A percentile compares a stretch with the other conserved stretches of the same genome.
Conservation (phyloP, 2,888 invertebrate species). For the Sesamia inferens region DNA sequence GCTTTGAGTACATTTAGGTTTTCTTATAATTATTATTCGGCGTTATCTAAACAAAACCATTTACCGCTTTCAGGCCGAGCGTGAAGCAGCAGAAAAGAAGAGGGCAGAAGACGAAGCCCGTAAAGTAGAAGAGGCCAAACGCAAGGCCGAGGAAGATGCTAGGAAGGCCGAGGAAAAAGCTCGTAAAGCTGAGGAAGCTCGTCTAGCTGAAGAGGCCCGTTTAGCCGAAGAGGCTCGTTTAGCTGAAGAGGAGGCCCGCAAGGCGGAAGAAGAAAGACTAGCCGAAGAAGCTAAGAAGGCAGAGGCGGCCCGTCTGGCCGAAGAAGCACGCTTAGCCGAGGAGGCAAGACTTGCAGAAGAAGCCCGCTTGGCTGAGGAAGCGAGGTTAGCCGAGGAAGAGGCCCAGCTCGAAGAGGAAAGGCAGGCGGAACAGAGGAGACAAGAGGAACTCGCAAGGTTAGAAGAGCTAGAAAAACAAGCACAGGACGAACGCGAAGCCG, state of each 20-base stretch:
- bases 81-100: constrained; percentile 85
- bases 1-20: not conserved
- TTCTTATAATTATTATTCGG: not conserved
- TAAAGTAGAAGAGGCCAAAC: constrained; percentile 87
- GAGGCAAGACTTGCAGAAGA: constrained; percentile 87
- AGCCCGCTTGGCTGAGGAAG: constrained; percentile 84
- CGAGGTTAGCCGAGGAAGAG: constrained; percentile 84
- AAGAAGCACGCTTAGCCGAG: constrained; percentile 83
- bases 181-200: constrained; percentile 84
- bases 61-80: constrained; percentile 74
- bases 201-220: constrained; percentile 83
- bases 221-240: constrained; percentile 74
- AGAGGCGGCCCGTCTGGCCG: constrained; percentile 83
- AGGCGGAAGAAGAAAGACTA: constrained; percentile 83
- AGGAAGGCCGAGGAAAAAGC: constrained; percentile 87
- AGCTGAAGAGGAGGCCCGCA: constrained; percentile 79
- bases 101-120: constrained; percentile 90
- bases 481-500: constrained; percentile 91
- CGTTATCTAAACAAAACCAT: not conserved
- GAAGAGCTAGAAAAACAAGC: constrained; percentile 91
- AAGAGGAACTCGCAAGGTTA: constrained; percentile 89
- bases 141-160: constrained; percentile 87
- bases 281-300: constrained; percentile 85
- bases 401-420: constrained; percentile 81
- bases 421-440: constrained; percentile 87